Conservation (phyloP, 2,888 invertebrate species). For the Apodemia mormo region DNA sequence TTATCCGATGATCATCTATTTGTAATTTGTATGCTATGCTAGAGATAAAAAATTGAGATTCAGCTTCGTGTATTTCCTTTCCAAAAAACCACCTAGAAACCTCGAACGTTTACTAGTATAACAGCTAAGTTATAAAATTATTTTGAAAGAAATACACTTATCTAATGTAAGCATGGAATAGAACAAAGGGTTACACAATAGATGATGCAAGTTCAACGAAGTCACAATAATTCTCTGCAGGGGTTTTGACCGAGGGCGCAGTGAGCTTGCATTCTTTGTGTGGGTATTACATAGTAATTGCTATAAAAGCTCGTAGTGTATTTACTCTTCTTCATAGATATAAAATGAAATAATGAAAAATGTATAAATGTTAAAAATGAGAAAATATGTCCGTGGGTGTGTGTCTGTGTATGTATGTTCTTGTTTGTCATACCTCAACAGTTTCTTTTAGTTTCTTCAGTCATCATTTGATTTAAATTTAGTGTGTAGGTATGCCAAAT, state of each 20-base stretch:
- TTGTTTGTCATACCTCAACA: too few relatives aligned
- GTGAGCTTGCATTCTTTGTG: conserved; percentile 12
- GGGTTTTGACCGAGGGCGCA: conserved; percentile 12
- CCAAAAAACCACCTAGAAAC: too few relatives aligned
- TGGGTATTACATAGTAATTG: neutral
- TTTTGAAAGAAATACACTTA: neutral
- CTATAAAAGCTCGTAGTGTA: neutral
- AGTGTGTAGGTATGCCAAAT: too few relatives aligned
- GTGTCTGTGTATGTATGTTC: too few relatives aligned
- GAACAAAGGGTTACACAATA: conserved; percentile 5
- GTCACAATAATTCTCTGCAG: neutral
- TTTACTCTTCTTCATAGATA: neutral
- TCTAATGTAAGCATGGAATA: neutral
- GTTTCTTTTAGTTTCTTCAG: too few relatives aligned
- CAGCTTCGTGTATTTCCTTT: too few relatives aligned
- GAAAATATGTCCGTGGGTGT: too few relatives aligned
- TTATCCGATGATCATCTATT: too few relatives aligned
- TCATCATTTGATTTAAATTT: too few relatives aligned
- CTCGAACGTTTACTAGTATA: neutral
- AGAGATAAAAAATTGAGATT: too few relatives aligned
- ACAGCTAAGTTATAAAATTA: neutral
- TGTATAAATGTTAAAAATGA: too few relatives aligned
- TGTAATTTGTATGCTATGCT: too few relatives aligned
- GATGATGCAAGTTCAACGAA: conserved; percentile 1
- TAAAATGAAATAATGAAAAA: neutral